These are phyloP conservation scores for Lochmaea crataegi DNA, from an alignment of 2,888 invertebrate species.

Conservation along the genomic window DNA sequence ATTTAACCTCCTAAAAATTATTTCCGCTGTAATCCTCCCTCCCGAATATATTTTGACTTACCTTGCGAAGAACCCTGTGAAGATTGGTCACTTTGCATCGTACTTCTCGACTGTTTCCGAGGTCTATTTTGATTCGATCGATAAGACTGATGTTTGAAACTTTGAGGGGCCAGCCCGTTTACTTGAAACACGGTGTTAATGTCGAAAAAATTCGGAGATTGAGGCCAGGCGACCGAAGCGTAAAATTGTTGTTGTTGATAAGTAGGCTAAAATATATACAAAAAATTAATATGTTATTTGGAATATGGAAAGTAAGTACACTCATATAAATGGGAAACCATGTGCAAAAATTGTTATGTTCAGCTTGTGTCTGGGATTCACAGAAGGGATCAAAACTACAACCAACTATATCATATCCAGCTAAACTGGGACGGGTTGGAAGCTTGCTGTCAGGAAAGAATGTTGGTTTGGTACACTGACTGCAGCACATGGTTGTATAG, in stretches of 20 bases:
- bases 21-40: no score
- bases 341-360: no score
- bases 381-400: no score
- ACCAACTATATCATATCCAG: no score
- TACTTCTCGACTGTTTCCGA: slow-evolving; percentile 59
- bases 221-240: slow-evolving; percentile 71
- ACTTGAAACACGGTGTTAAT: slow-evolving; percentile 78
- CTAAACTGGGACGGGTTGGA: no score
- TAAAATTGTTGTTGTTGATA: slow-evolving; percentile 75
- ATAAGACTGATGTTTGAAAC: slow-evolving; percentile 69
- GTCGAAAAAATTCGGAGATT: slow-evolving; percentile 70
- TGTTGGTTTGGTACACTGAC: no score
- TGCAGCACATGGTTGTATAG: no score
- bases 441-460: no score
- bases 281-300: no score
- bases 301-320: background rate
- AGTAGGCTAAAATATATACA: slow-evolving; percentile 58
- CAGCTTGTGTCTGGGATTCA: no score
- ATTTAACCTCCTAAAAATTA: no score
- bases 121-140: slow-evolving; percentile 62
- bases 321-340: no score
- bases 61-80: slow-evolving; percentile 53
- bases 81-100: slow-evolving; percentile 56
- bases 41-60: slow-evolving; percentile 11
- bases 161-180: slow-evolving; percentile 78